Evolutionary conservation across 2,113 vertebrate genomes (phyloP).

Genomic region (Globicephala melas): DNA sequence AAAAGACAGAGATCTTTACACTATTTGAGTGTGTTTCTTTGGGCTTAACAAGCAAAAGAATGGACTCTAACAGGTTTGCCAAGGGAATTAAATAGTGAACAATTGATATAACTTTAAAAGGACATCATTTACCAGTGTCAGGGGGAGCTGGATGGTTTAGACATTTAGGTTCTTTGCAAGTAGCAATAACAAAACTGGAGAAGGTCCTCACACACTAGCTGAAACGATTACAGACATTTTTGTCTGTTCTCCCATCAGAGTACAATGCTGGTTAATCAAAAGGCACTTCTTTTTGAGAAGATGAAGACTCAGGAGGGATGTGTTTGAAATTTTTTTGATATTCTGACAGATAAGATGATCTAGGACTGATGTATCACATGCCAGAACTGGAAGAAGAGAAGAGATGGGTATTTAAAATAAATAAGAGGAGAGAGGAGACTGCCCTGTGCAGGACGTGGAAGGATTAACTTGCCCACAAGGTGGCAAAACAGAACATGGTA

Average conservation of each 20-base stretch:
- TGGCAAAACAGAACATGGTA: fast-evolving
- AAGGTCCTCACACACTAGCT: fast-evolving
- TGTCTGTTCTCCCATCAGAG: background rate
- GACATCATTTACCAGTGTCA: background rate
- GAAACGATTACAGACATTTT: fast-evolving
- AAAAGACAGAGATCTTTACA: background rate
- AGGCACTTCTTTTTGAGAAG: background rate
- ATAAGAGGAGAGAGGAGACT: too few species aligned
- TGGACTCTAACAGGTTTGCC: background rate
- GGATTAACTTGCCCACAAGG: fast-evolving
- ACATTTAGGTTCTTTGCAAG: background rate
- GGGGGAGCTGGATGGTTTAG: background rate
- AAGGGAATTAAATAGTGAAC: background rate
- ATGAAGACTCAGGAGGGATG: background rate
- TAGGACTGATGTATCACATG: background rate
- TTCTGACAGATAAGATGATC: background rate
- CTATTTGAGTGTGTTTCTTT: background rate
- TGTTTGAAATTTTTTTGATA: background rate
- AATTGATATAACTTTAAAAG: background rate
- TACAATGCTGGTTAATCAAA: background rate
- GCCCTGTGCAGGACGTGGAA: fast-evolving
- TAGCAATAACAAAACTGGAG: background rate
- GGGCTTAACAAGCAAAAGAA: background rate
- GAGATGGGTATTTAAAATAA: background rate
- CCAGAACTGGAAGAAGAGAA: background rate